phyloP scores from a whole-genome alignment of 1,140 invertebrate species.

The Euura lappo region DNA sequence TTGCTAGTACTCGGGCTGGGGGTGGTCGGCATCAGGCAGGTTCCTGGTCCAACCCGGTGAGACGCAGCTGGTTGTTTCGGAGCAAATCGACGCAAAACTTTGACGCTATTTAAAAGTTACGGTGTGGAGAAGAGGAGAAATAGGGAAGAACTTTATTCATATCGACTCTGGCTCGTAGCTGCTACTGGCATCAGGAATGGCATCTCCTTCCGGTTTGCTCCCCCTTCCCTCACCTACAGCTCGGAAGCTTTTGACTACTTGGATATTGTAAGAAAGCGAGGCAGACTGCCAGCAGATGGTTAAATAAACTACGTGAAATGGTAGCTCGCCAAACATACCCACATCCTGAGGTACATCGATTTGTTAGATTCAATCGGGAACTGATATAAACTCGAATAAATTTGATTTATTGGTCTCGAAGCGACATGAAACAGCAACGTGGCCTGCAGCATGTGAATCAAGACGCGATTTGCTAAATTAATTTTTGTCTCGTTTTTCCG shows the following conservation, averaged over 20 bases:
- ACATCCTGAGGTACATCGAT: background rate
- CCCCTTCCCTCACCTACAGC: background rate
- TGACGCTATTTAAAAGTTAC: slow-evolving; percentile 12
- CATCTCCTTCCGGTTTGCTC: background rate
- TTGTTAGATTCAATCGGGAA: slow-evolving; percentile 2
- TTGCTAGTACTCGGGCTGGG: background rate
- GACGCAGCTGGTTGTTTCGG: slow-evolving; percentile 6
- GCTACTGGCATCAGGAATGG: background rate
- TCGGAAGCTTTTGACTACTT: background rate
- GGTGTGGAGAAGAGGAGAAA: background rate
- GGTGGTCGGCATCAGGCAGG: background rate
- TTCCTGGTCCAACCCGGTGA: background rate
- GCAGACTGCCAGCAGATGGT: background rate
- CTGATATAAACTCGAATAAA: background rate
- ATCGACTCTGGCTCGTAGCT: slow-evolving; percentile 4
- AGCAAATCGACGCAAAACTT: background rate
- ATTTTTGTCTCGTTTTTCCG: background rate
- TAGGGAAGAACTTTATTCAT: slow-evolving; percentile 13
- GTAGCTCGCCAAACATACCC: background rate
- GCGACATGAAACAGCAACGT: background rate
- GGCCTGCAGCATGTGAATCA: too few relatives aligned
- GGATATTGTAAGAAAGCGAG: background rate
- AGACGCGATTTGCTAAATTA: too few relatives aligned
- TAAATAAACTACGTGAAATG: background rate
- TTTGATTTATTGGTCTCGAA: background rate